Percentiles rank a stretch among this genome's conserved stretches.
These are phyloP conservation scores for Drepana falcataria DNA, from an alignment of 2,888 invertebrate genomes.

Conservation along the genomic window DNA sequence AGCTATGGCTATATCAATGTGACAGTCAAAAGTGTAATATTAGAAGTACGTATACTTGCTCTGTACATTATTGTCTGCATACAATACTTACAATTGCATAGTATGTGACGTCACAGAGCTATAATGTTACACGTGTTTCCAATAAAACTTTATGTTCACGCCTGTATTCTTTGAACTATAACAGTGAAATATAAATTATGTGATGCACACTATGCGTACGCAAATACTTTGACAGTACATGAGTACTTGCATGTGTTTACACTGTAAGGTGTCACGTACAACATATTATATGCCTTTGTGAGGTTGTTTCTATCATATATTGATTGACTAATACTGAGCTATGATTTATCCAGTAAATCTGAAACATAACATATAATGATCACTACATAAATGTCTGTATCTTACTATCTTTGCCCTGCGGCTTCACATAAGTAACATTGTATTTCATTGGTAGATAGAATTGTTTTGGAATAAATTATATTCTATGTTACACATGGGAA, in stretches of 20 bases:
- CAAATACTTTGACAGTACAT: constrained; percentile 34
- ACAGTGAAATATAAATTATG: constrained; percentile 61
- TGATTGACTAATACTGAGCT: not conserved
- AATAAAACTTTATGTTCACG: constrained; percentile 71
- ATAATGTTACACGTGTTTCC: constrained; percentile 65
- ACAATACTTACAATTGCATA: constrained; percentile 29
- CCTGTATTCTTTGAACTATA: constrained; percentile 59
- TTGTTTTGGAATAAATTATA: too few relatives aligned
- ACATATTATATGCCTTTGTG: constrained; percentile 14
- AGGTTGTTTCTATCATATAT: constrained; percentile 8
- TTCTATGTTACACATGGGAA: too few relatives aligned
- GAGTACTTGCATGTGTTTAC: constrained; percentile 22
- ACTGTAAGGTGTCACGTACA: not conserved
- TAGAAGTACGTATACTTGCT: constrained; percentile 15
- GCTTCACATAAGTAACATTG: too few relatives aligned
- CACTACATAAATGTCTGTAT: too few relatives aligned
- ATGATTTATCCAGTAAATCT: constrained; percentile 4
- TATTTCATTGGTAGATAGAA: too few relatives aligned
- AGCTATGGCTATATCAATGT: not conserved
- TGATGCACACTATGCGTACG: constrained; percentile 48
- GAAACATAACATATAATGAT: too few relatives aligned
- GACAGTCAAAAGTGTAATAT: constrained; percentile 5
- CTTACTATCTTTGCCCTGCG: too few relatives aligned
- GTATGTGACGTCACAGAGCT: constrained; percentile 36
- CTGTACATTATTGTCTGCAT: constrained; percentile 1